Evolutionary conservation across 2,888 invertebrate species (phyloP), one percentile per base, ranked within the genome.

Genomic region (Calliscelio sp.): DNA sequence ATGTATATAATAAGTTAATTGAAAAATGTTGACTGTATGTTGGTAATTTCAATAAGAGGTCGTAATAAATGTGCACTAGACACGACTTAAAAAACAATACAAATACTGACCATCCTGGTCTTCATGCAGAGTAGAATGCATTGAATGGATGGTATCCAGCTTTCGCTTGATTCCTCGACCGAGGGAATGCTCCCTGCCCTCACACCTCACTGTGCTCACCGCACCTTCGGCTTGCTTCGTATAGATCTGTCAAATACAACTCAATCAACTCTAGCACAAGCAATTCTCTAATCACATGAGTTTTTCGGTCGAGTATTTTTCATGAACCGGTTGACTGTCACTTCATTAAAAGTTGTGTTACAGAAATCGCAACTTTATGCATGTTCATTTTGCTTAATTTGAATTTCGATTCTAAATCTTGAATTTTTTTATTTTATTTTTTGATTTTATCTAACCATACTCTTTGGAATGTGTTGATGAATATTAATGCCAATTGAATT

Each of bases 91-190:
- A 89, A 89, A 91, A 91, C 92, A 89, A 89, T 90, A 91, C 91
- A 90, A 84, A 92, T 93, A 93, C 93, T 93, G 92, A 93, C 93
- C 93, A 93, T 93, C 92, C 91, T 93, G 92, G 93, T 93, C 92
- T 92, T 93, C 93, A 93, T 92, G 93, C 93, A 93, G 92, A 87
- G 92, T 92, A 89, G 93, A 92, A 91, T 93, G 93, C 93, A 93
- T 93, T 91, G 92, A 91, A 90, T 93, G 93, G 91, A 93, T 92
- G 91, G 93, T 92, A 92, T 92, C 92, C 92, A 93, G 92, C 91
- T 93, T 93, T 91, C 93, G 93, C 91, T 93, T 93, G 91, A 93
- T 93, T 89, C 93, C 93, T 89, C 92, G 92, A 89, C 92, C 91
- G 90, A 91, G 91, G 88, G 90, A 89, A 90, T 90, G 90, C 77